Evolutionary conservation across 2,113 vertebrate genomes (phyloP).

Genomic region (Eubucco bourcierii): DNA sequence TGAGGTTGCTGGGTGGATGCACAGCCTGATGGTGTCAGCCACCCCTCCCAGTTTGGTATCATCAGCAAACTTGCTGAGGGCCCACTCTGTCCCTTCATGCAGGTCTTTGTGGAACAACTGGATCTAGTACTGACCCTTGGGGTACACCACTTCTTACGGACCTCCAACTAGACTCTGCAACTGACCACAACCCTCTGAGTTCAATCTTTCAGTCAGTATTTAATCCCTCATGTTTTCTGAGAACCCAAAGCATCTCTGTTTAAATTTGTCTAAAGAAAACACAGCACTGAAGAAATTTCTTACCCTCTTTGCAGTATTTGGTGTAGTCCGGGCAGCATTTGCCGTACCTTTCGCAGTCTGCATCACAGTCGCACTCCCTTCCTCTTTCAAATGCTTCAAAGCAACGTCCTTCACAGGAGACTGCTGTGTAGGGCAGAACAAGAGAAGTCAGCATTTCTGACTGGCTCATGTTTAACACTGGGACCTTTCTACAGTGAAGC

Average conservation of each 20-base stretch:
- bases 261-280: not conserved
- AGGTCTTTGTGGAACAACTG: no score
- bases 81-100: no score
- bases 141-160: no score
- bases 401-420: constrained; percentile 91
- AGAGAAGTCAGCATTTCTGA: not conserved
- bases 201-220: no score
- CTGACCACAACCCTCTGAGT: no score
- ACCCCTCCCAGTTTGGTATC: no score
- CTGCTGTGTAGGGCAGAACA: constrained; percentile 66
- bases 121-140: no score
- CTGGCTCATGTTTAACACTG: not conserved
- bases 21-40: no score
- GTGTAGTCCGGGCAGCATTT: constrained; percentile 88
- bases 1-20: no score
- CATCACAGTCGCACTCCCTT: constrained; percentile 85
- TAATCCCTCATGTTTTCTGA: not conserved
- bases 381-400: constrained; percentile 86
- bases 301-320: constrained; percentile 79
- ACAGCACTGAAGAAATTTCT: not conserved
- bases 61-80: no score
- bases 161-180: no score
- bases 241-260: not conserved
- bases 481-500: constrained; percentile 4
- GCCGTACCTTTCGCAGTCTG: constrained; percentile 75